A percentile compares a stretch with the other conserved stretches of the same genome.
Evolutionary conservation across 2,113 vertebrate species (phyloP).

Genomic region (Prietella phreatophila): DNA sequence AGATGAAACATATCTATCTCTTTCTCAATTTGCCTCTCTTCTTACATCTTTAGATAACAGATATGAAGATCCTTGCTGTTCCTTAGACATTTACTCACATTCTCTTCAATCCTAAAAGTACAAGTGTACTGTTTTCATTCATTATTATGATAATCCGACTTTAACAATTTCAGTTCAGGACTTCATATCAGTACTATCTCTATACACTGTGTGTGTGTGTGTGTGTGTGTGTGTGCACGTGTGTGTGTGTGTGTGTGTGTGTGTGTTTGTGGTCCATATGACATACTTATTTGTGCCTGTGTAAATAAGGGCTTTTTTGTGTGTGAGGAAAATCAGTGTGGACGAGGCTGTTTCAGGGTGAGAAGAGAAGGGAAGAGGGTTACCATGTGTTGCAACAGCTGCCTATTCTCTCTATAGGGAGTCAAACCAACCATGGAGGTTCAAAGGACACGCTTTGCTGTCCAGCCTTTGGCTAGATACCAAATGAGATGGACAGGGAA

Average conservation of each 20-base stretch:
- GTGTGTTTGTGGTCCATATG: slow-evolving; percentile 19
- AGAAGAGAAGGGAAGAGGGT: slow-evolving; percentile 37
- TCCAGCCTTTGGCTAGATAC: slow-evolving; percentile 10
- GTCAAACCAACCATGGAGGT: slow-evolving; percentile 27
- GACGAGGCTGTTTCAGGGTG: slow-evolving; percentile 37
- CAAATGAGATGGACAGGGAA: slow-evolving; percentile 10
- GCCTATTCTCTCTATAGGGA: slow-evolving; percentile 42
- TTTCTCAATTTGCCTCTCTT: not conserved
- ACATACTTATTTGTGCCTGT: slow-evolving; percentile 13
- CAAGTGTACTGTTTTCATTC: not conserved
- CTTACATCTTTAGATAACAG: not conserved
- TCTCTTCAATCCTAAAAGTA: not conserved
- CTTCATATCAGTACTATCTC: not conserved
- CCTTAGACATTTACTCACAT: not conserved
- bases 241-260: not conserved
- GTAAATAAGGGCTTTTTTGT: slow-evolving; percentile 36
- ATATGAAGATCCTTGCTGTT: not conserved
- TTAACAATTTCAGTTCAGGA: not conserved
- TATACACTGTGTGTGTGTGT: not conserved
- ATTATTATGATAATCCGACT: not conserved
- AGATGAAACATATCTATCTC: not conserved
- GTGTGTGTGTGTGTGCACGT: too few species aligned
- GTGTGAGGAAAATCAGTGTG: slow-evolving; percentile 3
- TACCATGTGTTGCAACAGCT: slow-evolving; percentile 55
- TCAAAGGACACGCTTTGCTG: slow-evolving; percentile 20